Percentiles rank a stretch among this genome's conserved stretches.
Conservation (phyloP, 2,797 vertebrate species). For the Apogon hyalosoma region DNA sequence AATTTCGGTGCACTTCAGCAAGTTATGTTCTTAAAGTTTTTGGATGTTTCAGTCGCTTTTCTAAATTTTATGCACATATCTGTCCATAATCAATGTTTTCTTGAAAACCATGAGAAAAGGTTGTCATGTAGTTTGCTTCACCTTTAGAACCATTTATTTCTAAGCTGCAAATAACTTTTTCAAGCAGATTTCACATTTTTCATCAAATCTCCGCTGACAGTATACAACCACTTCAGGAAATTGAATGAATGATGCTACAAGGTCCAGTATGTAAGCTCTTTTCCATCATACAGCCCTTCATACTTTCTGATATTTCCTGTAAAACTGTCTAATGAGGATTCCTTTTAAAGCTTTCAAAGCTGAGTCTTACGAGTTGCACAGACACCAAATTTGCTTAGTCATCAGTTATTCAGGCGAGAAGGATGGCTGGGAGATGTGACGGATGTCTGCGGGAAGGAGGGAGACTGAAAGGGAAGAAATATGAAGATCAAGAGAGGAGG, state of each 20-base stretch:
- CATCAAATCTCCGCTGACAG: not conserved
- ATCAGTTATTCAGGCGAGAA: slow-evolving; percentile 64
- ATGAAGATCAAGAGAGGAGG: slow-evolving; percentile 17
- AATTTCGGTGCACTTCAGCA: too few species aligned
- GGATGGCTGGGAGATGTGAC: slow-evolving; percentile 55
- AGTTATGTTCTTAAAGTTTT: too few species aligned
- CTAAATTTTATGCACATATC: too few species aligned
- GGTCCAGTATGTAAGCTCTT: not conserved
- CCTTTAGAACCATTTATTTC: not conserved
- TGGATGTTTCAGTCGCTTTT: too few species aligned
- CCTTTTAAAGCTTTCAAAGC: slow-evolving; percentile 41
- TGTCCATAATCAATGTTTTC: too few species aligned
- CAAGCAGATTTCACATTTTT: not conserved
- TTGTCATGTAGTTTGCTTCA: too few species aligned
- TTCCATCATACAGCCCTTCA: not conserved
- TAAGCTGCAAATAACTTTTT: not conserved
- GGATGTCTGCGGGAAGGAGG: slow-evolving; percentile 49
- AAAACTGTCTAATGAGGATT: slow-evolving; percentile 20
- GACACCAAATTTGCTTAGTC: slow-evolving; percentile 33
- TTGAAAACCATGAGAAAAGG: too few species aligned
- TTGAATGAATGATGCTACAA: not conserved
- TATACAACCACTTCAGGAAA: not conserved
- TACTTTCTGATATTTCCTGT: slow-evolving; percentile 14
- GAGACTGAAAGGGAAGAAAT: slow-evolving; percentile 20
- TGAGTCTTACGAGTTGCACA: slow-evolving; percentile 29